Base-by-base conservation (phyloP, 2,797 vertebrate species). In the Acrocephalus scirpaceus region DNA sequence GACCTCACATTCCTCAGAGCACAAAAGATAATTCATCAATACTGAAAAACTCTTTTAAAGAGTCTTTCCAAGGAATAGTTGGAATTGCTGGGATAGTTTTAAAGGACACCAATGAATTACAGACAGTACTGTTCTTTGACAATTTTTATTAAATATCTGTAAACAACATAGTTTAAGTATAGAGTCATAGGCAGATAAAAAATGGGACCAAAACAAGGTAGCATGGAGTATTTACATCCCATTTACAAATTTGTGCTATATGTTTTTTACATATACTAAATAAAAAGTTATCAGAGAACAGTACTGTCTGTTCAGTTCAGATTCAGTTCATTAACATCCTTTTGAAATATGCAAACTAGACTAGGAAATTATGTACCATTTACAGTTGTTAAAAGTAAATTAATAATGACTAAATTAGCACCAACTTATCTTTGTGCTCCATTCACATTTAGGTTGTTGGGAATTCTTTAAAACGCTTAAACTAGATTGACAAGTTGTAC, bases 11-110 rank as follows among this genome's bases (percentile, higher is more conserved):
- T 98, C 98, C 87, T 94, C 78, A 73, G 45, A 93, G 86, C 38
- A 98, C 97, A 98, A 97, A 97, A 96, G 90, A 92, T 88, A 95
- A 97, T 98, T 98, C 92, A 97, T 94, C 92, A 86, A 93, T 94
- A 96, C 51, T 93, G 91, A 97, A 96, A 97, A 96, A 95, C 56
- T 89, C 92, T 96, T 95, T 87, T 15, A 93, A 94, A 88, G 82
- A 95, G 53, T 74, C 91, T 95, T 97, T 97, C 60, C 93, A 96
- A 96, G 89, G 90, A 97, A 98, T 97, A 96, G 66, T 51, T 97
- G 91, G 93, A 97, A 98, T 98, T 97, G 81, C 84, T 0, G 21
- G 25, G 60, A 96, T 96, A 91, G 93, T 95, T 96, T 97, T 93
- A 97, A 97, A 97, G 94, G 94, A 97, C 95, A 97, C 92, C 87